Evolutionary conservation across 2,113 vertebrate species (phyloP), one percentile per base, ranked within the genome.

Genomic region (Chitala chitala): DNA sequence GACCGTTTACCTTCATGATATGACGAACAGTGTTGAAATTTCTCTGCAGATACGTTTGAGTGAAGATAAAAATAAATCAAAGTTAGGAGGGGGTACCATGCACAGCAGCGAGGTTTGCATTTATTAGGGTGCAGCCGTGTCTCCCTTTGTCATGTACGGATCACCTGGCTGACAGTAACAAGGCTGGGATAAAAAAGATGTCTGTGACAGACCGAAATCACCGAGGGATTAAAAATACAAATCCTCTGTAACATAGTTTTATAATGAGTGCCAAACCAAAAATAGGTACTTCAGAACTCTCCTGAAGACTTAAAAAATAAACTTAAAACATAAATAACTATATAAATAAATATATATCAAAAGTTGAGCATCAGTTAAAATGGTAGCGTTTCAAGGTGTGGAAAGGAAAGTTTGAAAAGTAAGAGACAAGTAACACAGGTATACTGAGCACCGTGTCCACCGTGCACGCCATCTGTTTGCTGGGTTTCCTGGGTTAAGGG

Each of bases 31-130:
- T 22, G 8, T 5, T 36, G 46, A 53, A 51, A 54, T 46, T 69
- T 38, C 71, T 61, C 72, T 38, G 5, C 40, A 20, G 61, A 38
- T 46, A 42, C 29, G 61, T 66, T 44, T 64, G 56, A 76, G 72
- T 75, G 5, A 48, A 75, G 77, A 79, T 78, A 70, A 78, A 79
- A 84, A 77, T 26, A 78, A 74, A 79, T 53, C 46, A 70, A 36
- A 53, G 68, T 22, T 53, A 36, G 68, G 2, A 29, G 12, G 26
- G 26, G 2, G 13, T 29, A 13, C 40, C 66, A 24, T 61, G 36
- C 3, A 58, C 66, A 65, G 42, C 55, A 75, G 69, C 61, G 75
- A 42, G n/a, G 22, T 73, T 55, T 66, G 24, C 46, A 55, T 64
- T 48, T 29, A 54, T 64, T 59, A 75, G 10, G 44, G 50, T 8